These are phyloP conservation scores for Seira musarum DNA, from an alignment of 2,888 invertebrate species.

Conservation along the genomic window DNA sequence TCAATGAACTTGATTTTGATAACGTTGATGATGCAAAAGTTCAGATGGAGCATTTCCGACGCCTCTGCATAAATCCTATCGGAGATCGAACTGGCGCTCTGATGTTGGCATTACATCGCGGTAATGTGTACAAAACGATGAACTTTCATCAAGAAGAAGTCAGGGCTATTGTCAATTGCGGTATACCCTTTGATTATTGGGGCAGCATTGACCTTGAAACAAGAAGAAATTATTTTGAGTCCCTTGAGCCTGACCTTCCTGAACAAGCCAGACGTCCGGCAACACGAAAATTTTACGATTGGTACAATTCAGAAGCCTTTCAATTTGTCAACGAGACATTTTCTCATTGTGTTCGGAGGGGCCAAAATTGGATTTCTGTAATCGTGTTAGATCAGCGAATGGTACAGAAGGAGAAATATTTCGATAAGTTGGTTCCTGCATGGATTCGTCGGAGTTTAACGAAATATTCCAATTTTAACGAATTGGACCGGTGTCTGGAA, in stretches of 20 bases:
- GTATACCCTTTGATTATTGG: not conserved
- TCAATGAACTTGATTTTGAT: constrained; percentile 12
- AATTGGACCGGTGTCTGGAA: too few species aligned
- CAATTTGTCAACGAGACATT: constrained; percentile 54
- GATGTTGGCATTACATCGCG: not conserved
- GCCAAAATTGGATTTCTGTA: constrained; percentile 53
- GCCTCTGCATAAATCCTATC: not conserved
- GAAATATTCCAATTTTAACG: too few species aligned
- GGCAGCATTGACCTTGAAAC: not conserved
- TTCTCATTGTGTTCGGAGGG: constrained; percentile 46
- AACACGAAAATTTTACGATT: constrained; percentile 5
- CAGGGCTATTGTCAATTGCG: not conserved
- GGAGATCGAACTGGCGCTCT: not conserved
- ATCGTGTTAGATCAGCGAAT: constrained; percentile 54
- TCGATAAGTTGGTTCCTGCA: not conserved
- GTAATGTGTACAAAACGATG: not conserved
- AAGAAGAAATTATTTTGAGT: not conserved
- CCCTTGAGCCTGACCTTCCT: not conserved
- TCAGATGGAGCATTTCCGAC: not conserved
- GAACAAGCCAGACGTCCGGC: not conserved
- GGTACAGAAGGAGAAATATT: not conserved
- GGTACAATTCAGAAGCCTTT: constrained; percentile 54
- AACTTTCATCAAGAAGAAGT: not conserved
- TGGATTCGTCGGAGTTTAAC: too few species aligned
- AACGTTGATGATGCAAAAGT: not conserved